These are phyloP conservation scores for Lateolabrax maculatus DNA, from an alignment of 2,797 vertebrate species.

Conservation along the genomic window DNA sequence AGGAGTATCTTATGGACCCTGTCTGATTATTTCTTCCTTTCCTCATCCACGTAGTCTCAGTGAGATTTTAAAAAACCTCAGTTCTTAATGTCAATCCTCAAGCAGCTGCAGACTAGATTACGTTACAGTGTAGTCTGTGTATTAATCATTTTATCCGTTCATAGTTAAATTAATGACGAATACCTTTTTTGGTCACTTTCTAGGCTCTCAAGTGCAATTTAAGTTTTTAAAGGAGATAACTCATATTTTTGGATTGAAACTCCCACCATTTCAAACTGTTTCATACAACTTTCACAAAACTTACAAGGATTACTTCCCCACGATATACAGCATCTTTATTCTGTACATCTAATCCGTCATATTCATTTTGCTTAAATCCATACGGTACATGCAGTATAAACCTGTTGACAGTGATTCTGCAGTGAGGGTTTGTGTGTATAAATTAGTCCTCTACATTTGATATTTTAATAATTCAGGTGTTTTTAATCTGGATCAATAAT, in stretches of 20 bases:
- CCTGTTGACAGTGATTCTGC: neutral
- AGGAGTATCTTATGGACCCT: constrained; percentile 1
- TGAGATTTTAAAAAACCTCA: constrained; percentile 51
- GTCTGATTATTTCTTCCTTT: neutral
- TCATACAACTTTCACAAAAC: neutral
- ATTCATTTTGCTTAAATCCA: too few relatives aligned
- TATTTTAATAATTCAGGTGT: neutral
- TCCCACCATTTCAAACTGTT: neutral
- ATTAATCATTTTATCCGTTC: neutral
- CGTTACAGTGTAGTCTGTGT: neutral
- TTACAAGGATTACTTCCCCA: too few relatives aligned
- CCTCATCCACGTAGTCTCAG: constrained; percentile 53
- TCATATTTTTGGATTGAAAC: neutral
- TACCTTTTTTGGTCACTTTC: neutral
- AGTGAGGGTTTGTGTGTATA: neutral
- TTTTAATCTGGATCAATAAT: neutral
- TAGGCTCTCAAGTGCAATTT: neutral
- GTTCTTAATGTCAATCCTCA: neutral
- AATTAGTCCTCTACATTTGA: too few relatives aligned
- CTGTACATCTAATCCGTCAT: neutral
- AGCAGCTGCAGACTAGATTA: neutral
- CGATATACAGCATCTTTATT: too few relatives aligned
- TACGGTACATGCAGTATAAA: neutral
- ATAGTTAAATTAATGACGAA: neutral
- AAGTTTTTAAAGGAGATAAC: neutral